These are phyloP conservation scores for Phymatocera aterrima DNA, from an alignment of 2,888 invertebrate species.

Conservation along the genomic window DNA sequence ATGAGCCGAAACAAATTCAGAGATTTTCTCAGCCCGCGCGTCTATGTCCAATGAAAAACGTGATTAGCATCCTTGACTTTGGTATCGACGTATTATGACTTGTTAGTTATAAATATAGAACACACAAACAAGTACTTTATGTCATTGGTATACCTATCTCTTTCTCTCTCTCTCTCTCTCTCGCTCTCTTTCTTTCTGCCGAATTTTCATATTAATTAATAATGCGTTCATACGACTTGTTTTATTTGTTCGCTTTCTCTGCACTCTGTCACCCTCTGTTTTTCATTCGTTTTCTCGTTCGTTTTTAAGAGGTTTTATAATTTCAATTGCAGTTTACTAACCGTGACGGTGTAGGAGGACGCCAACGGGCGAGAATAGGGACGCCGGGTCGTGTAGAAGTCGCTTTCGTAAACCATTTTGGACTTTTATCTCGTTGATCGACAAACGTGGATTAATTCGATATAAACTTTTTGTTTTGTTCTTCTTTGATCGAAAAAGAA, in stretches of 20 bases:
- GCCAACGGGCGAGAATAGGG: conserved; percentile 85
- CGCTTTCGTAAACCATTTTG: conserved; percentile 94
- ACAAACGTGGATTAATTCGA: not conserved
- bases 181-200: not conserved
- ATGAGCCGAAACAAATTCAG: not conserved
- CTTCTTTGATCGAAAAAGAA: conserved; percentile 1
- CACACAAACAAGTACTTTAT: not conserved
- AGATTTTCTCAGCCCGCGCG: not conserved
- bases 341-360: conserved; percentile 88
- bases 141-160: conserved; percentile 8
- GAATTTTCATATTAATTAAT: too few species aligned
- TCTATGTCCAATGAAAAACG: not conserved
- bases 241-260: too few species aligned
- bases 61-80: conserved; percentile 31
- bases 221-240: too few species aligned
- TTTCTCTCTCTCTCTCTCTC: not conserved
- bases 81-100: conserved; percentile 20
- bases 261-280: not conserved
- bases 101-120: conserved; percentile 25
- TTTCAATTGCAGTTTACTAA: conserved; percentile 76
- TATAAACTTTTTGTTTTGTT: not conserved
- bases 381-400: conserved; percentile 93
- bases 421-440: conserved; percentile 65
- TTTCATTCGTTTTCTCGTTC: not conserved
- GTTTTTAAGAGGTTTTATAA: not conserved